phyloP scores from a whole-genome alignment of 2,113 vertebrate species.

The Steatornis caripensis region DNA sequence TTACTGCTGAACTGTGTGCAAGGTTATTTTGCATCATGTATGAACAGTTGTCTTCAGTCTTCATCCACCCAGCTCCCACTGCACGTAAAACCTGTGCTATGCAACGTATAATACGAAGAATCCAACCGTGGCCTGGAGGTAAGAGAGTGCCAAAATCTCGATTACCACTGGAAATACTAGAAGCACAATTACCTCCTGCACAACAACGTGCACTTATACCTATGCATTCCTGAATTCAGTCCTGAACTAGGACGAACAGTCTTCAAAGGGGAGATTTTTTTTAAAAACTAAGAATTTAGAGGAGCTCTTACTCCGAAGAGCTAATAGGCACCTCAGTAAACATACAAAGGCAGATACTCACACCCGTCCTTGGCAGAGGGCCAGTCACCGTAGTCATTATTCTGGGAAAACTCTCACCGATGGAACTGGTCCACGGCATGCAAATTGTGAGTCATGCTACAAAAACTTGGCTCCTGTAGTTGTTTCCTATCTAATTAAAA shows the following conservation, averaged over 20 bases:
- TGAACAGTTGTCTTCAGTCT: background rate
- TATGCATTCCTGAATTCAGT: background rate
- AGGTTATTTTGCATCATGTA: background rate
- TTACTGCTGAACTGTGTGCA: background rate
- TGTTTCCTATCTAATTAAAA: conserved; percentile 59
- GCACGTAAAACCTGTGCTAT: background rate
- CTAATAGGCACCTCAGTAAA: background rate
- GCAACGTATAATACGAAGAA: background rate
- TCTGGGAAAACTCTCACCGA: conserved; percentile 28
- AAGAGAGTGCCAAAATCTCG: background rate
- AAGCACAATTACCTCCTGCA: background rate
- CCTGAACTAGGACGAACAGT: background rate
- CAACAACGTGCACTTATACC: background rate
- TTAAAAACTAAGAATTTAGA: background rate
- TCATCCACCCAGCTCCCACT: background rate
- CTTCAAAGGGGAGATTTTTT: background rate
- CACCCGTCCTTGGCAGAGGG: background rate
- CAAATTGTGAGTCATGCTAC: conserved; percentile 53
- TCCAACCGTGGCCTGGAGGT: accelerated
- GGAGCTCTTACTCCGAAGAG: background rate
- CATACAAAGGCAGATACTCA: background rate
- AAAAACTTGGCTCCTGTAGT: conserved; percentile 37
- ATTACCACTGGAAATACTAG: background rate
- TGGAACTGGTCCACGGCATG: background rate
- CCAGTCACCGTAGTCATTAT: background rate